Base-by-base conservation (phyloP, 2,113 vertebrate genomes). In the Cottus gobio region DNA sequence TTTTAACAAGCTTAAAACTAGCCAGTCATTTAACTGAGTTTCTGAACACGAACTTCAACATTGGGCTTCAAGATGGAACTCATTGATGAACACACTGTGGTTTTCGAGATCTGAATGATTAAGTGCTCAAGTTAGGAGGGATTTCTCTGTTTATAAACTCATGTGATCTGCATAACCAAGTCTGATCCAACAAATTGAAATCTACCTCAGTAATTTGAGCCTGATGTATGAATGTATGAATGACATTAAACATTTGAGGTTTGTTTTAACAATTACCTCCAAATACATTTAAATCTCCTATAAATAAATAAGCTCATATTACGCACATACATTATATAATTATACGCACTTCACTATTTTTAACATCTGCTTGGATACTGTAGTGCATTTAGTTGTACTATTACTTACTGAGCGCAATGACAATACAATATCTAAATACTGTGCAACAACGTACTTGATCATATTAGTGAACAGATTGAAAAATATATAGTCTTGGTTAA, bases 1-100 rank as follows among this genome's bases (percentile, higher is more conserved):
- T 30, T 71, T 72, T 80, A 77, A 72, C 77, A 57, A 16, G 62
- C 34, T 62, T 26, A 26, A 83, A 78, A 50, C n/a, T 3, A 15
- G n/a, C 10, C 1, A 12, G 7, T 74, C 5, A 77, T 31, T 48
- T 52, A 9, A 72, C 57, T 66, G 12, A 63, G 3, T 48, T 44
- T 18, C 15, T 20, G 15, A 54, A 71, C 37, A 74, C 22, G 5
- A 67, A 67, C 64, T 42, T 71, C n/a, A 58, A 31, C 22, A 20
- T 22, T 12, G 22, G 34, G 46, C 46, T 54, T 57, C 18, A 36
- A 50, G 7, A 16, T 30, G 16, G 16, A 31, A 56, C 22, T 52
- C 2, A 30, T 50, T 30, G 22, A 5, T 46, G 0, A 60, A 10
- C 16, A 10, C 10, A 1, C 56, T 62, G 20, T 34, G 37, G 34